Percentiles rank a stretch among this genome's conserved stretches.
Conservation (phyloP, 2,113 vertebrate species). For the Grantiella picta region DNA sequence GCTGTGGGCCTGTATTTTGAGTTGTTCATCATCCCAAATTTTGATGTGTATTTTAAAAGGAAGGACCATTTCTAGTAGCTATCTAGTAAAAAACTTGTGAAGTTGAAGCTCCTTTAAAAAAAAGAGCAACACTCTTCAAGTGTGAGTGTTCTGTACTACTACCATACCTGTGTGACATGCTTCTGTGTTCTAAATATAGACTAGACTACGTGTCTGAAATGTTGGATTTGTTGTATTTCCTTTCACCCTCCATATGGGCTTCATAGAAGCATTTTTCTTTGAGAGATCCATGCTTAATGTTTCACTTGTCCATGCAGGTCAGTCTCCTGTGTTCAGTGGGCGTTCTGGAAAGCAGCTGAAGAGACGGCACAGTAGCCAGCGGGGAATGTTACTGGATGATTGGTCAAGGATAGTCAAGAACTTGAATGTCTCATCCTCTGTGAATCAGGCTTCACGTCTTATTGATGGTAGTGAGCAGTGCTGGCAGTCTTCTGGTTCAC, state of each 20-base stretch:
- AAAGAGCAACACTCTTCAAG: neutral
- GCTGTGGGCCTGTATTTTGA: neutral
- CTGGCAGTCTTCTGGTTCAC: slow-evolving; percentile 98
- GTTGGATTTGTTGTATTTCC: neutral
- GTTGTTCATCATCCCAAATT: neutral
- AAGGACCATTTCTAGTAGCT: neutral
- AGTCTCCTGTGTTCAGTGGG: slow-evolving; percentile 90
- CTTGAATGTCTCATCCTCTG: slow-evolving; percentile 90
- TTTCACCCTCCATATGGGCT: neutral
- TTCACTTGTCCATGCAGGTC: slow-evolving; percentile 62
- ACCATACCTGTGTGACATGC: fast-evolving
- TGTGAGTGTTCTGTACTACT: fast-evolving
- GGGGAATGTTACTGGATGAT: slow-evolving; percentile 93
- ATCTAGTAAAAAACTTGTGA: neutral
- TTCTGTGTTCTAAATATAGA: neutral
- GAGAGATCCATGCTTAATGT: neutral
- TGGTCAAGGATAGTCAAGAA: slow-evolving; percentile 96
- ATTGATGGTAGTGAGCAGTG: slow-evolving; percentile 92
- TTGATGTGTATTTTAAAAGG: neutral
- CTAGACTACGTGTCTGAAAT: neutral
- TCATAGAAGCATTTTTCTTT: neutral
- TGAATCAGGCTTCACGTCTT: slow-evolving; percentile 91
- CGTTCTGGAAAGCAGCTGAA: slow-evolving; percentile 95
- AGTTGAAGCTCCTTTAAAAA: neutral
- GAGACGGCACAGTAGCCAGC: slow-evolving; percentile 85